Evolutionary conservation across 2,797 vertebrate genomes (phyloP), one percentile per base, ranked within the genome.

Genomic region (Danio jaintianensis): DNA sequence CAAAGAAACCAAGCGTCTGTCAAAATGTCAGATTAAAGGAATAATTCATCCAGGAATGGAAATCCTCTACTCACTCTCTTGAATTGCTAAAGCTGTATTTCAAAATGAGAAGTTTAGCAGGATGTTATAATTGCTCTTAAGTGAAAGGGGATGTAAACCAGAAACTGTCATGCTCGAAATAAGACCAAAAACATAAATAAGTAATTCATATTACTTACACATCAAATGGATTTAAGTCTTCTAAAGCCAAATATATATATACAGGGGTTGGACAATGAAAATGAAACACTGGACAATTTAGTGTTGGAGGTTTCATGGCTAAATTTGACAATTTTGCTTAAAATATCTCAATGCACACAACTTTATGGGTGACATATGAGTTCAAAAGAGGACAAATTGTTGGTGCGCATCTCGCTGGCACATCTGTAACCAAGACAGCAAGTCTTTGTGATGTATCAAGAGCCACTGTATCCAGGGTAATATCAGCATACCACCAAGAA

Each of bases 11-110:
- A 53, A 53, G 50, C 36, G 7, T 55, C 16, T 20, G 50, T 42
- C 68, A 70, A 42, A 55, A 70, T 55, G 68, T 42, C 50, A 70
- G 36, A 55, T 53, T 20, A 70, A 70, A 70, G 13, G 6, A 38
- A 40, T 53, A 40, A 52, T 18, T 70, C n/a, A 70, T 70, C n/a
- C 68, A 15, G 40, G 11, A 70, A 70, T 7, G 6, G 53, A 70
- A 70, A 70, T 70, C 16, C 36, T 70, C 9, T 70, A 11, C 48
- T 53, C 36, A 13, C n/a, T 1, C 36, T 18, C 68, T 55, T 70
- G 36, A 52, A 1, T 3, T 4, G 5, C 4, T n/a, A 69, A 69
- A 40, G 68, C 36, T 70, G 16, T 40, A 12, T 42, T 42, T 42
- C 22, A 52, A 38, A 38, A 40, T n/a, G 38, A 7, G 6, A 52